Evolutionary conservation across 2,888 invertebrate species (phyloP), one percentile per base, ranked within the genome.

Genomic region (Chrysolina haemoptera): DNA sequence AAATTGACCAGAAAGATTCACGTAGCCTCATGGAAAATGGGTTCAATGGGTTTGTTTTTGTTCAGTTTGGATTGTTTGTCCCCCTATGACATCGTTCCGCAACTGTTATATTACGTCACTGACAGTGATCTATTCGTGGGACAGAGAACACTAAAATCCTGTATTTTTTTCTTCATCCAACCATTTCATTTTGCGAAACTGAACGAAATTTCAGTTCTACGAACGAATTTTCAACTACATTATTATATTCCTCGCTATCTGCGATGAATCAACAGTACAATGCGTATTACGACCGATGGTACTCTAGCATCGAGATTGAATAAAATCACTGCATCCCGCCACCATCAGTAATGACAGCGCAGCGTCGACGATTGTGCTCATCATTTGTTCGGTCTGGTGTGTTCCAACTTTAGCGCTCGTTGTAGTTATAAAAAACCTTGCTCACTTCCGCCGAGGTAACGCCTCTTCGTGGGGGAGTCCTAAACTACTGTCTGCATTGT

Each of bases 351-450:
- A 35, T 14, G 46, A 43, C 27, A 11, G 43, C n/a, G 22, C 14
- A 22, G 20, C 16, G 67, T 64, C 68, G 67, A 55, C 67, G n/a
- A n/a, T 20, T n/a, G 18, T 71, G 74, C 71, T 43, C 74, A 80
- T 71, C 67, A 74, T 76, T 80, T 76, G 74, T 75, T 74, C 83
- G 84, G 81, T 68, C 81, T 72, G 63, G 73, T 78, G 78, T 76
- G 77, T 76, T 82, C 78, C 76, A 81, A 80, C 81, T 84, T 83
- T 83, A 84, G 82, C 83, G 82, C 83, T 81, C 80, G 81, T 80
- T 80, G 83, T 83, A 81, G 83, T 82, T 84, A 84, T 84, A 85
- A 86, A 86, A 85, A 86, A 81, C 85, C 86, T 85, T 86, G 86
- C 81, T 82, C 82, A 84, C 85, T 84, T 85, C 86, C 85, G 85